phyloP scores from a whole-genome alignment of 1,140 invertebrate genomes.

The Polyergus mexicanus region DNA sequence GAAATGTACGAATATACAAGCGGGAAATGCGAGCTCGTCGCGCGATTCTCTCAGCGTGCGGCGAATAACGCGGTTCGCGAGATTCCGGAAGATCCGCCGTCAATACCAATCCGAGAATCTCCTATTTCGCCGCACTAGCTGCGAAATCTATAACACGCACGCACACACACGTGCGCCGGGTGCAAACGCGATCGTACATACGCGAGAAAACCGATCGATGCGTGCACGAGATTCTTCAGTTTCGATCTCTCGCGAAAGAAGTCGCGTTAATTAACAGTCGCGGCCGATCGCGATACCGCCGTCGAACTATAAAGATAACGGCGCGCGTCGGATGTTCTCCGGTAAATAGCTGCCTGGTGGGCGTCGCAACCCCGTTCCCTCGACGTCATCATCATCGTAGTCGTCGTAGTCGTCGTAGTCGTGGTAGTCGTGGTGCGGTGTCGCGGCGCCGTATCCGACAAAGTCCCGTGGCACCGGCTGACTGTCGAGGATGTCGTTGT shows the following conservation, averaged over 20 bases:
- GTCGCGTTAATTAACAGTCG: slow-evolving; percentile 73
- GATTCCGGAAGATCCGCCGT: slow-evolving; percentile 17
- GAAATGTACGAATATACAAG: background rate
- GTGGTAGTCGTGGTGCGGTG: slow-evolving; percentile 57
- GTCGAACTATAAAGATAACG: slow-evolving; percentile 75
- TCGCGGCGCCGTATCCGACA: slow-evolving; percentile 68
- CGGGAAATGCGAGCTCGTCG: background rate
- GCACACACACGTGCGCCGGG: no score
- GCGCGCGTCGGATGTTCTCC: slow-evolving; percentile 51
- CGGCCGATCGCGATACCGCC: slow-evolving; percentile 70
- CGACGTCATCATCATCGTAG: slow-evolving; percentile 4
- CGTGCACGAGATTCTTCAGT: slow-evolving; percentile 9
- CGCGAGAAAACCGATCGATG: slow-evolving; percentile 5
- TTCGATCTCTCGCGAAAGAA: slow-evolving; percentile 62
- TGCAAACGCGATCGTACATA: background rate
- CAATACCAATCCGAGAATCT: slow-evolving; percentile 46
- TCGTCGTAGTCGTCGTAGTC: slow-evolving; percentile 48
- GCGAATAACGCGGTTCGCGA: slow-evolving; percentile 43
- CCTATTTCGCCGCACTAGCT: slow-evolving; percentile 28
- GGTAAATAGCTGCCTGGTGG: slow-evolving; percentile 56
- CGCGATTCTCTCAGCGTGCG: slow-evolving; percentile 28
- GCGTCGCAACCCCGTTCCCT: slow-evolving; percentile 47
- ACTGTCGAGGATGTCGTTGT: slow-evolving; percentile 65
- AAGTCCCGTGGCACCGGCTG: slow-evolving; percentile 70
- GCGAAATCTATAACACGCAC: slow-evolving; percentile 8